Base-by-base conservation (phyloP, 2,797 vertebrate genomes). In the Amphiprion clarkii region DNA sequence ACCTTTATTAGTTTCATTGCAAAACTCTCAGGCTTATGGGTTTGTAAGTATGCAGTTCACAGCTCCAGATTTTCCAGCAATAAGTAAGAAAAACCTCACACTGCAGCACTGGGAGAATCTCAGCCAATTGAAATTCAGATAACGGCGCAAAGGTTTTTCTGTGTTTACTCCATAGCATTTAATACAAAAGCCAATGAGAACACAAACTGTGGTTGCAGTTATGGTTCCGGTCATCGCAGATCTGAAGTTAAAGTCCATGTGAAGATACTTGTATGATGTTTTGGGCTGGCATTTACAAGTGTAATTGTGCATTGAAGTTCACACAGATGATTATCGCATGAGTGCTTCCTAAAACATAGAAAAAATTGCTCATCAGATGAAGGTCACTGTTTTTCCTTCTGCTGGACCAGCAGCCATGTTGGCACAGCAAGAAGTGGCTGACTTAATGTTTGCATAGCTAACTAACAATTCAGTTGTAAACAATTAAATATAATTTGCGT, bases 1-100 rank as follows among this genome's bases (percentile, higher is more conserved):
- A 92, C 84, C 90, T 93, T 94, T 94, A 93, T 93, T 92, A 85
- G 86, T 87, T 93, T 93, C 82, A 88, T 90, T 93, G 90, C 89
- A 90, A 93, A 92, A 90, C 83, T 87, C 81, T 25, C 61, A 85
- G 83, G 87, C 87, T 93, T 92, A 91, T 82, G 86, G 76, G 87
- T 90, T 93, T 90, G 69, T 87, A 86, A 89, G 89, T 86, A 85
- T 88, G 86, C 87, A 84, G 83, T 90, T 92, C 88, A 83, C 88
- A 85, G 81, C 76, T 89, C 78, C 72, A 84, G 78, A 90, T 90
- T 93, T 94, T 93, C 88, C 90, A 93, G 81, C 71, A 78, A 69
- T 79, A 83, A 83, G 86, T 67, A 73, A 82, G 78, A 88, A 27
- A 87, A 89, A 76, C 85, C 74, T 84, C 74, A 79, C 48, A 78